phyloP scores from a whole-genome alignment of 1,140 invertebrate species.

The Lamellibrachia luymesi region DNA sequence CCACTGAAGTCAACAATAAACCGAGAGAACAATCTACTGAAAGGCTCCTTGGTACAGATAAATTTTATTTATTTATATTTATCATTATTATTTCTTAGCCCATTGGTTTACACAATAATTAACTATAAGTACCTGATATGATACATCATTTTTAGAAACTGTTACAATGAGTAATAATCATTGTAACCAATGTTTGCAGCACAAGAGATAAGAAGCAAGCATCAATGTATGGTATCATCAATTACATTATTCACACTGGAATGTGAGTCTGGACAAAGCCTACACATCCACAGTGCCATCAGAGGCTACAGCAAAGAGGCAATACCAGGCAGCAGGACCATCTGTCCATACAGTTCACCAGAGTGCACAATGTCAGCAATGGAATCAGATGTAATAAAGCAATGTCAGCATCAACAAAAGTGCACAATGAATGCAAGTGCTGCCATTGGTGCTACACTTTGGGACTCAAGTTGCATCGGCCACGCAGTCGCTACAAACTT shows the following conservation, averaged over 20 bases:
- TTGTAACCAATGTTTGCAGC: not conserved
- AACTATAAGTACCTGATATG: not conserved
- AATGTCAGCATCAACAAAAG: not conserved
- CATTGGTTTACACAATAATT: not conserved
- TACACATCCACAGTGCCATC: not conserved
- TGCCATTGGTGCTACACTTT: not conserved
- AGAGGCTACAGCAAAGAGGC: not conserved
- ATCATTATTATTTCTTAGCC: too few relatives aligned
- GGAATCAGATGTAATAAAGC: not conserved
- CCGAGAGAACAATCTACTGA: too few relatives aligned
- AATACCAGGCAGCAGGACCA: not conserved
- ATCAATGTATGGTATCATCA: not conserved
- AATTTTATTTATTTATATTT: too few relatives aligned
- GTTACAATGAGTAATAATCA: not conserved
- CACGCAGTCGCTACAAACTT: not conserved
- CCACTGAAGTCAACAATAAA: too few relatives aligned
- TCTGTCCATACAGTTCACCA: not conserved
- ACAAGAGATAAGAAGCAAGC: not conserved
- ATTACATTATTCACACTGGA: not conserved
- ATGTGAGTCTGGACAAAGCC: not conserved
- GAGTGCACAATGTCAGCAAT: not conserved
- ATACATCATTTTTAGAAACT: not conserved
- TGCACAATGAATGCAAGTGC: not conserved
- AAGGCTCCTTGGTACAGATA: too few relatives aligned
- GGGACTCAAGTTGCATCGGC: not conserved